phyloP scores from a whole-genome alignment of 2,888 invertebrate species.

The Chirona hameri region DNA sequence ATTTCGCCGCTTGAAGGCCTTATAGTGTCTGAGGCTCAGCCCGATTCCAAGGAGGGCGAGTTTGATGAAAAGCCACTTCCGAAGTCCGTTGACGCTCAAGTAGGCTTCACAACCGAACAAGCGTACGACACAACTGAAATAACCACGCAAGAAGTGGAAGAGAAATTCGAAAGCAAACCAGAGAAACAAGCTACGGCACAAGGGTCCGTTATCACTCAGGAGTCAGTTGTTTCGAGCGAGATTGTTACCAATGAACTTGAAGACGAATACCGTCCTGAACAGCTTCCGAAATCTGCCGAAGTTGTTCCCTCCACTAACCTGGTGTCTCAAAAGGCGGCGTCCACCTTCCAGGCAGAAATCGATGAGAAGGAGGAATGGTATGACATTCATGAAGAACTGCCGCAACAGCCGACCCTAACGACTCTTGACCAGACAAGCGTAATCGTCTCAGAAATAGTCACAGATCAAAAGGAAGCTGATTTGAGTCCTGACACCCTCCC shows the following conservation, averaged over 20 bases:
- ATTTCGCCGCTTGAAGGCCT: neutral
- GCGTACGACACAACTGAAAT: neutral
- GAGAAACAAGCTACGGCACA: neutral
- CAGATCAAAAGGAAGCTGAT: neutral
- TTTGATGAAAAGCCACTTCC: neutral
- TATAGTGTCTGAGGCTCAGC: neutral
- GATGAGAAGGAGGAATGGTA: slow-evolving; percentile 13
- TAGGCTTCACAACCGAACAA: neutral
- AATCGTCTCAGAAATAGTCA: neutral
- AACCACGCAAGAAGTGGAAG: neutral
- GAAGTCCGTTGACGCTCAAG: neutral
- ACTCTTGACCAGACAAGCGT: neutral
- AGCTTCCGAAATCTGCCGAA: neutral
- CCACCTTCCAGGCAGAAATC: neutral
- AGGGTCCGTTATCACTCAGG: neutral
- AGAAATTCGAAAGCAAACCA: neutral
- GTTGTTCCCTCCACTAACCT: neutral
- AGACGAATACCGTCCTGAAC: neutral
- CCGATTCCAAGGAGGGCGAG: neutral
- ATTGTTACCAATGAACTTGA: neutral
- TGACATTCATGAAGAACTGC: neutral
- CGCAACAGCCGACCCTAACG: neutral
- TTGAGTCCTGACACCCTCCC: neutral
- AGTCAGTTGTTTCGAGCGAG: neutral
- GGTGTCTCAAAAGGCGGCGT: neutral